A percentile compares a stretch with the other conserved stretches of the same genome.
Conservation (phyloP, 2,797 vertebrate genomes). For the Macropodus opercularis region DNA sequence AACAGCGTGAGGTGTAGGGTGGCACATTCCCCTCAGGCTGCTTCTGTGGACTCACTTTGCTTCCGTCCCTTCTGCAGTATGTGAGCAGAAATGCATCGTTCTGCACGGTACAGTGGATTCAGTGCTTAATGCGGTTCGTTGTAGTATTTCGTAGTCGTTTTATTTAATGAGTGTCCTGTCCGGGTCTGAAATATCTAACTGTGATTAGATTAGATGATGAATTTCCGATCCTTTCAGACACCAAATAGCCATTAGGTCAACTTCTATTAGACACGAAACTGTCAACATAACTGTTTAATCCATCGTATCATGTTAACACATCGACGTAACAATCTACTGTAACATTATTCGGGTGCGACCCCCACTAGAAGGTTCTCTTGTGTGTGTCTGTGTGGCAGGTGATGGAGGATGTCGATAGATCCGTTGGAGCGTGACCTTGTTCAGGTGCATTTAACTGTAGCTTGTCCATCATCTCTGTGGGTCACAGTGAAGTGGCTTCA, state of each 20-base stretch:
- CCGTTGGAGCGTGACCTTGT: constrained; percentile 16
- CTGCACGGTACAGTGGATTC: not conserved
- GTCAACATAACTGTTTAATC: constrained; percentile 40
- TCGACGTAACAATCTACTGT: constrained; percentile 29
- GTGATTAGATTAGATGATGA: constrained; percentile 41
- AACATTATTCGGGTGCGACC: constrained; percentile 34
- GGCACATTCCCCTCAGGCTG: not conserved
- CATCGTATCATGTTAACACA: constrained; percentile 45
- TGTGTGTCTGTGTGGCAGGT: too few species aligned
- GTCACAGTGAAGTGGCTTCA: constrained; percentile 7
- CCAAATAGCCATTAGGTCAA: constrained; percentile 3
- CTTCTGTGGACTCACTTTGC: not conserved
- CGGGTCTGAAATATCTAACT: constrained; percentile 5
- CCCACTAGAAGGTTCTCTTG: not conserved
- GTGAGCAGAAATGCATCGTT: constrained; percentile 2
- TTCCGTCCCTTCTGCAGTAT: not conserved
- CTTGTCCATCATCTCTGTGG: not conserved
- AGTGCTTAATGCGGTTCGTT: not conserved
- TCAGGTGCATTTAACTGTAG: constrained; percentile 7
- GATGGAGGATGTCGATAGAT: too few species aligned
- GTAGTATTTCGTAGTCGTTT: not conserved
- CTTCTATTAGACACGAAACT: constrained; percentile 36
- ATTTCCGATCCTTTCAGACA: constrained; percentile 40
- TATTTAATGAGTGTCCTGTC: not conserved
- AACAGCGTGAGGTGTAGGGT: constrained; percentile 12